A percentile compares a stretch with the other conserved stretches of the same genome.
phyloP scores from a whole-genome alignment of 2,113 vertebrate genomes.

The Phyllopteryx taeniolatus region DNA sequence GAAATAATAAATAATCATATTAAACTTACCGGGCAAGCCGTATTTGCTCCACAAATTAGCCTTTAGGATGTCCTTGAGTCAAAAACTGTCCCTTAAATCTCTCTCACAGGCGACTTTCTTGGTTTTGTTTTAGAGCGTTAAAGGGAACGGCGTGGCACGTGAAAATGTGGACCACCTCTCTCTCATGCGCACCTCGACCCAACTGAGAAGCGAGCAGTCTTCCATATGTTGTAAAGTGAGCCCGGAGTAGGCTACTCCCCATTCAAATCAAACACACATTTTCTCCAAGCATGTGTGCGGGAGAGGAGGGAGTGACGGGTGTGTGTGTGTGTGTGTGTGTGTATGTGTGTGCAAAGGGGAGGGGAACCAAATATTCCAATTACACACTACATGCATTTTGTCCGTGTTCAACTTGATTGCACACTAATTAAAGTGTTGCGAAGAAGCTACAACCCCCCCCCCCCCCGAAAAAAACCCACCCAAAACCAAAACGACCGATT shows the following conservation, averaged over 20 bases:
- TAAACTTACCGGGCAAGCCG: constrained; percentile 57
- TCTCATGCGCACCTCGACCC: constrained; percentile 39
- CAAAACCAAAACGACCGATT: constrained; percentile 9
- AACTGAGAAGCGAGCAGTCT: constrained; percentile 56
- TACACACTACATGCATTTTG: constrained; percentile 16
- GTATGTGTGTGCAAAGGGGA: constrained; percentile 2
- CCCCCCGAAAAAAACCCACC: not conserved
- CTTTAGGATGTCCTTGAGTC: not conserved
- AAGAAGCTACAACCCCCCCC: not conserved
- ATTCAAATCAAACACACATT: constrained; percentile 75
- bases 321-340: constrained; percentile 18
- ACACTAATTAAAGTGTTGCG: not conserved
- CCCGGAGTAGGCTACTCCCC: constrained; percentile 65
- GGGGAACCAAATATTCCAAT: constrained; percentile 12
- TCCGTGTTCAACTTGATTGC: not conserved
- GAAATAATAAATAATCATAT: constrained; percentile 1
- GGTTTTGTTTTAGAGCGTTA: constrained; percentile 11
- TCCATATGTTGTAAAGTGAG: constrained; percentile 69
- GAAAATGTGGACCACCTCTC: constrained; percentile 32
- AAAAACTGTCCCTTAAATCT: constrained; percentile 11
- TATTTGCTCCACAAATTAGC: constrained; percentile 36
- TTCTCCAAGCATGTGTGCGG: constrained; percentile 40
- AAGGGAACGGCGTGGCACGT: constrained; percentile 6
- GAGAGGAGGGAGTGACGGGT: constrained; percentile 18
- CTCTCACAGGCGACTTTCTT: constrained; percentile 19